phyloP scores from a whole-genome alignment of 2,888 invertebrate genomes.

The Meteorus cinctellus region DNA sequence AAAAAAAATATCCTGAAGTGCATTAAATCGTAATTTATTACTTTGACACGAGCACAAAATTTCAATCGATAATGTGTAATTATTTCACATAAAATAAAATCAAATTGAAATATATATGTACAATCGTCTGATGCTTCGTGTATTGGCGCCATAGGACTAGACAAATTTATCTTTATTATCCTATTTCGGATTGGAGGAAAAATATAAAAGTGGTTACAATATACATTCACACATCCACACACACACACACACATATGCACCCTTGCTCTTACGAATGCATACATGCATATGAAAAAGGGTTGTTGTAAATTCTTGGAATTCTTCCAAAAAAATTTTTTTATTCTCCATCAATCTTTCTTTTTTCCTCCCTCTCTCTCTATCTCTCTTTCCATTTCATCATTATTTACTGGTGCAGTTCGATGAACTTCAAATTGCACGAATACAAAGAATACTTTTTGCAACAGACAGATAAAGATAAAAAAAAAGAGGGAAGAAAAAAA shows the following conservation, averaged over 20 bases:
- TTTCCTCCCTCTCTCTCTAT: too few species aligned
- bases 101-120: neutral
- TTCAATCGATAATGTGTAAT: too few species aligned
- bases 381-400: neutral
- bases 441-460: neutral
- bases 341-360: neutral
- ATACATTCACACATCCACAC: neutral
- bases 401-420: conserved; percentile 2
- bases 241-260: neutral
- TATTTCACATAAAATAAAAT: too few species aligned
- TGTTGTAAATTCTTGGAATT: conserved; percentile 21
- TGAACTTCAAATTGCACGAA: conserved; percentile 12
- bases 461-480: neutral
- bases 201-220: neutral
- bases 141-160: neutral
- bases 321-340: conserved; percentile 11
- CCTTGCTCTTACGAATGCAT: neutral
- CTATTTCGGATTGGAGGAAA: conserved; percentile 10
- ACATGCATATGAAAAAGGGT: conserved; percentile 2
- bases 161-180: conserved; percentile 30
- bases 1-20: neutral
- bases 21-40: too few species aligned
- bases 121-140: neutral
- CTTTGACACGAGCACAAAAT: too few species aligned
- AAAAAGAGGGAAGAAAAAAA: neutral